phyloP scores from a whole-genome alignment of 2,113 vertebrate genomes.

The Tachycineta bicolor region DNA sequence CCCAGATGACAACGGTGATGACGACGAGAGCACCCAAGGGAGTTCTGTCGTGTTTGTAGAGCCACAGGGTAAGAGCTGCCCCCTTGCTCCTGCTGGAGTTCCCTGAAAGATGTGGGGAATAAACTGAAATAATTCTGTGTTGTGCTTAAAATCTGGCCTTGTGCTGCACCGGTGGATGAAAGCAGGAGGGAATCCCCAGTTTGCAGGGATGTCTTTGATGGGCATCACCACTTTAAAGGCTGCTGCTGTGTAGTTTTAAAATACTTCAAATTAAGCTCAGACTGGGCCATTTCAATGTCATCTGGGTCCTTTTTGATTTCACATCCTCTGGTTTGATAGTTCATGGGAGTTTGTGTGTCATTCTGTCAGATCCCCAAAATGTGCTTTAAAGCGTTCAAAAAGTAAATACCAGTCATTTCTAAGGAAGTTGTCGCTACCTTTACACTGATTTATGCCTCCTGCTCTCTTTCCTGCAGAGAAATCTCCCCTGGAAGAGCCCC shows the following conservation, averaged over 20 bases:
- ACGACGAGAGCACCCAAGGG: not conserved
- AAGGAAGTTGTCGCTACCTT: not conserved
- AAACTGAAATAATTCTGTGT: not conserved
- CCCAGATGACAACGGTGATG: not conserved
- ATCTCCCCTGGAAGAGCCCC: not conserved
- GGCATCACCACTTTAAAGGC: not conserved
- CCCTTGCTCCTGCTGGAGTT: not conserved
- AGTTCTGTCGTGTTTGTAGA: constrained; percentile 11
- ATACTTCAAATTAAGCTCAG: not conserved
- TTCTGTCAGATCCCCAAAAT: not conserved
- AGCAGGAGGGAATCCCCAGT: not conserved
- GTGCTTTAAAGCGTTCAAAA: not conserved
- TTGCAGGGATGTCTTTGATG: not conserved
- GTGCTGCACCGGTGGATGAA: not conserved
- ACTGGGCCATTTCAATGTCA: not conserved
- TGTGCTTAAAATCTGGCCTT: not conserved
- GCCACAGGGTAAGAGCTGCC: not conserved
- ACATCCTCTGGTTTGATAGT: not conserved
- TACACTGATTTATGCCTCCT: not conserved
- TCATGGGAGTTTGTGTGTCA: rapidly evolving
- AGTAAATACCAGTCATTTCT: not conserved
- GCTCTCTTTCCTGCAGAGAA: not conserved
- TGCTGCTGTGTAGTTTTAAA: not conserved
- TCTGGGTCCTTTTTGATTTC: not conserved
- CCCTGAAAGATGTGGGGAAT: not conserved